Evolutionary conservation across 2,113 vertebrate species (phyloP), one percentile per base, ranked within the genome.

Genomic region (Panthera leo): DNA sequence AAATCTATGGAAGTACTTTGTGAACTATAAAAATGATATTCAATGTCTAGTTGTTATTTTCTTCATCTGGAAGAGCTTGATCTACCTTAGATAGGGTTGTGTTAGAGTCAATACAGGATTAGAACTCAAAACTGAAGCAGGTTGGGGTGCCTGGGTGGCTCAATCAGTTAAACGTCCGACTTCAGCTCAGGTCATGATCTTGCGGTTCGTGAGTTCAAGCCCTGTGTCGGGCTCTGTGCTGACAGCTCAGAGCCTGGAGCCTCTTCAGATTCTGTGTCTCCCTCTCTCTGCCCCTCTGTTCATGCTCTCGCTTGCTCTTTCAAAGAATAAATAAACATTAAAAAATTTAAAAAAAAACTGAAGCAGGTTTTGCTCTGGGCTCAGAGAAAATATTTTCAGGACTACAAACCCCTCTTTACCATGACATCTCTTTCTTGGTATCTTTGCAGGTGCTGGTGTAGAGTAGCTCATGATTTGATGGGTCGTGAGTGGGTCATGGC

Each of bases 371-470:
- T 87, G 63, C 63, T 87, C 53, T 90, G 65, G 48, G 12, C 73
- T 90, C 84, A 55, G 73, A 75, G 53, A 88, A 85, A 48, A 86
- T 75, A 18, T 18, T 87, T 93, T 84, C n/a, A 79, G 90, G 70
- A 42, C 29, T 19, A 25, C 9, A 91, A 31, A 7, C 51, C 55
- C 61, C 23, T 79, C 51, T 53, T 93, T 55, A 71, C 48, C 19
- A 23, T 85, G 73, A 78, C 48, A 61, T 76, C 15, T 93, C 45
- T 79, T 82, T 82, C 78, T 68, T 89, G 85, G 75, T 91, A 51
- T 88, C 70, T 95, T 95, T 82, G 21, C 10, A 89, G 67, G 55
- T 91, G 53, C 39, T 83, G 67, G 4, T 61, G 14, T 93, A 73
- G 67, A 85, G 58, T 51, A 92, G 34, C 76, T 87, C 55, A 85